Percentiles rank a stretch among this genome's conserved stretches.
Evolutionary conservation across 2,113 vertebrate species (phyloP).

Genomic region (Typhlomys cinereus): DNA sequence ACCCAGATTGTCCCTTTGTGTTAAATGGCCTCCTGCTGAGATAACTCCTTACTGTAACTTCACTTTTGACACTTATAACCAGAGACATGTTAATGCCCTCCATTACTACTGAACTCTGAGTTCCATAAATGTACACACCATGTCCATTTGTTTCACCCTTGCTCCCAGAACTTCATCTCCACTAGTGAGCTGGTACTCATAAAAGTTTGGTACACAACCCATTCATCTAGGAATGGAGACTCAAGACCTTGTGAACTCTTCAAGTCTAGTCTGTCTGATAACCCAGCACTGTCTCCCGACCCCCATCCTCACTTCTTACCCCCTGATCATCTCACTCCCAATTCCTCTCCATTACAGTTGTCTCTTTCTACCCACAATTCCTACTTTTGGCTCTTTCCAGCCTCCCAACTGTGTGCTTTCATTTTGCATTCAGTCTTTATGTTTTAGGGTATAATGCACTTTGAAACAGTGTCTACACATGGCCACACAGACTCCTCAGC

Average conservation of each 20-base stretch:
- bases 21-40: background rate
- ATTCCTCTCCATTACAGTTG: background rate
- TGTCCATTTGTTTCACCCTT: background rate
- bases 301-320: rapidly evolving
- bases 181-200: background rate
- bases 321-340: background rate
- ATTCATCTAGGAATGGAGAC: background rate
- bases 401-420: background rate
- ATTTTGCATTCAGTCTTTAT: constrained; percentile 16
- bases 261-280: background rate
- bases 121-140: background rate
- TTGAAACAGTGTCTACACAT: constrained; percentile 53
- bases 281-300: too few relatives aligned
- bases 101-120: background rate
- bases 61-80: background rate
- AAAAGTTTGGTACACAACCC: background rate
- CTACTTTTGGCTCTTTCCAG: background rate
- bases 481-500: constrained; percentile 58
- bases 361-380: background rate
- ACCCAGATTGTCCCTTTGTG: background rate
- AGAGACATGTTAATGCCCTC: background rate
- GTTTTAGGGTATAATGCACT: constrained; percentile 2
- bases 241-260: background rate
- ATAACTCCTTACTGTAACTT: background rate
- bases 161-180: background rate